Percentiles rank a stretch among this genome's conserved stretches.
These are phyloP conservation scores for Helogale parvula DNA, from an alignment of 2,113 vertebrate genomes.

Conservation along the genomic window DNA sequence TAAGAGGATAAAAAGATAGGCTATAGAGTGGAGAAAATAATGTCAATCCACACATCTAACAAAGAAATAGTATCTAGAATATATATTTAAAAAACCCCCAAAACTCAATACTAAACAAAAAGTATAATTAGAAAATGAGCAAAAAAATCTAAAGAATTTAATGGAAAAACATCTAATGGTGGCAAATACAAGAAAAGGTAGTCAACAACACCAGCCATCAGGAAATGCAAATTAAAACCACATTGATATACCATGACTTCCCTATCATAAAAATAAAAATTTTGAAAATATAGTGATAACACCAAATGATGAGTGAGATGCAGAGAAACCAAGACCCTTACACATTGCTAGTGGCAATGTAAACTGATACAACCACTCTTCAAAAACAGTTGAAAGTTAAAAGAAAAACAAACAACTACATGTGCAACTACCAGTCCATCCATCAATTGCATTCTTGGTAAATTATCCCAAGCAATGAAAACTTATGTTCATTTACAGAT, in stretches of 20 bases:
- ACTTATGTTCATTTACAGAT: background rate
- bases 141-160: background rate
- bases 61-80: too few relatives aligned
- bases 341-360: too few relatives aligned
- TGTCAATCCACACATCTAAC: too few relatives aligned
- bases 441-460: background rate
- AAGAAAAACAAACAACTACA: background rate
- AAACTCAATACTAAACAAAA: too few relatives aligned
- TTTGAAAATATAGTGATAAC: background rate
- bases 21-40: too few relatives aligned
- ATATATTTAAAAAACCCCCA: too few relatives aligned
- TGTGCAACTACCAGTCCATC: background rate
- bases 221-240: too few relatives aligned
- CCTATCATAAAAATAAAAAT: background rate
- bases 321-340: too few relatives aligned
- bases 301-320: background rate
- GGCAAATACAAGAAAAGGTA: background rate
- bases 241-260: background rate
- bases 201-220: too few relatives aligned
- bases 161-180: background rate
- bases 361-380: background rate
- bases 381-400: background rate
- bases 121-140: too few relatives aligned
- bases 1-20: too few relatives aligned
- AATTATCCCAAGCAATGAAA: background rate